Evolutionary conservation across 2,888 invertebrate species (phyloP).

Genomic region (Scotopteryx bipunctaria): DNA sequence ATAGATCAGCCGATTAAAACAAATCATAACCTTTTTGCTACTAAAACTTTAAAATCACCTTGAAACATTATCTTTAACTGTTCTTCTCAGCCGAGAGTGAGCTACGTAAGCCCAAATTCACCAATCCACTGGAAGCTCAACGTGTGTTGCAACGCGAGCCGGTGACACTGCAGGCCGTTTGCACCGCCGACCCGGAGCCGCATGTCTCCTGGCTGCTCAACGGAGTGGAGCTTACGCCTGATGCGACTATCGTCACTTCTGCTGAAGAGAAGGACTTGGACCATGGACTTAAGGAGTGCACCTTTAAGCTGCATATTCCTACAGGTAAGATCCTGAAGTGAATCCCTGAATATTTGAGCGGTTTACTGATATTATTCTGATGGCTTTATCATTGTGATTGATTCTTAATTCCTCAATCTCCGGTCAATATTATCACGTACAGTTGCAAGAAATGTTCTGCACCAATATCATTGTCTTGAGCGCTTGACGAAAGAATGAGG

Average conservation of each 20-base stretch:
- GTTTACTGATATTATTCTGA: too few species aligned
- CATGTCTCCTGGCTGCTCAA: slow-evolving; percentile 93
- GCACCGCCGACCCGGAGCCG: slow-evolving; percentile 95
- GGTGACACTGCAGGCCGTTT: slow-evolving; percentile 86
- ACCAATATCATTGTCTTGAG: too few species aligned
- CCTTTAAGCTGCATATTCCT: slow-evolving; percentile 90
- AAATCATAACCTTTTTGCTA: too few species aligned
- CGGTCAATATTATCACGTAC: too few species aligned
- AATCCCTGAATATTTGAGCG: not conserved
- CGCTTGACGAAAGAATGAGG: too few species aligned
- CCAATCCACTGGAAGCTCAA: slow-evolving; percentile 86
- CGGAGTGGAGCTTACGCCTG: slow-evolving; percentile 86
- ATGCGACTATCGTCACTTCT: slow-evolving; percentile 86
- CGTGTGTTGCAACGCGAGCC: slow-evolving; percentile 88
- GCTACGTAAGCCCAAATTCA: slow-evolving; percentile 90
- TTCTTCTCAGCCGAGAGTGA: slow-evolving; percentile 86
- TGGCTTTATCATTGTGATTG: too few species aligned
- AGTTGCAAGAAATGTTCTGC: too few species aligned
- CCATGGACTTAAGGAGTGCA: slow-evolving; percentile 91
- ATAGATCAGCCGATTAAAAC: too few species aligned
- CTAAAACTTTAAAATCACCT: too few species aligned
- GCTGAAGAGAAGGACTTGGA: slow-evolving; percentile 87
- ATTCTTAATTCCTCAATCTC: too few species aligned
- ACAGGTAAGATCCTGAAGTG: slow-evolving; percentile 76
- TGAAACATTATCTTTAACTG: not conserved